A percentile compares a stretch with the other conserved stretches of the same genome.
phyloP scores from a whole-genome alignment of 2,797 vertebrate species.

The Trachurus trachurus region DNA sequence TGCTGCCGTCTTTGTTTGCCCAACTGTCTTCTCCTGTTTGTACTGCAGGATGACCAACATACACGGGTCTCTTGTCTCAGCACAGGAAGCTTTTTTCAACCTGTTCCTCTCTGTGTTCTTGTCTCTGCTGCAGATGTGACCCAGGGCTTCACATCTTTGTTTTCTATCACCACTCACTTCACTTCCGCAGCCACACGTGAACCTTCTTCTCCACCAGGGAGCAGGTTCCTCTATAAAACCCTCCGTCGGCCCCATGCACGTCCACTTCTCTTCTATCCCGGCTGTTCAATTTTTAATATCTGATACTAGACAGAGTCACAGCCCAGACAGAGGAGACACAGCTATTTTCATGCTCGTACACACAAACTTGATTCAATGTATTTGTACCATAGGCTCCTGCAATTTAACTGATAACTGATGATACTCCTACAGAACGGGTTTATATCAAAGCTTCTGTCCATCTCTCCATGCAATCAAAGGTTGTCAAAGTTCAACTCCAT shows the following conservation, averaged over 20 bases:
- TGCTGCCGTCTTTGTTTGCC: conserved; percentile 45
- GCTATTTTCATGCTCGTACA: background rate
- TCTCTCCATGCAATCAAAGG: background rate
- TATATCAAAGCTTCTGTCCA: background rate
- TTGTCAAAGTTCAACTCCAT: background rate
- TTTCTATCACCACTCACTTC: background rate
- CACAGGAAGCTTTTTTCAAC: background rate
- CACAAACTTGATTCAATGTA: background rate
- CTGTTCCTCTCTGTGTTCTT: background rate
- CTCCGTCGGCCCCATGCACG: too few relatives aligned
- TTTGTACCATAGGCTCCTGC: background rate
- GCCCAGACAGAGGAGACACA: background rate
- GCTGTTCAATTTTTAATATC: too few relatives aligned
- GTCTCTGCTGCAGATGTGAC: background rate
- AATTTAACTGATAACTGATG: too few relatives aligned
- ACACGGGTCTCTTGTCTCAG: background rate
- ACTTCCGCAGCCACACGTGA: background rate
- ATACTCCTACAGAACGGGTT: background rate
- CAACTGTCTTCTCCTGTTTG: conserved; percentile 44
- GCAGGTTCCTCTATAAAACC: too few relatives aligned
- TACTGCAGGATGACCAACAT: conserved; percentile 16
- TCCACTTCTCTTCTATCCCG: too few relatives aligned
- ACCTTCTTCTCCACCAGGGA: background rate
- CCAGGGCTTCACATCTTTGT: background rate
- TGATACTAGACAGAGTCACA: too few relatives aligned